Evolutionary conservation across 92 coral and sea anemone species (phyloP).

Genomic region (Virgularia gustaviana): DNA sequence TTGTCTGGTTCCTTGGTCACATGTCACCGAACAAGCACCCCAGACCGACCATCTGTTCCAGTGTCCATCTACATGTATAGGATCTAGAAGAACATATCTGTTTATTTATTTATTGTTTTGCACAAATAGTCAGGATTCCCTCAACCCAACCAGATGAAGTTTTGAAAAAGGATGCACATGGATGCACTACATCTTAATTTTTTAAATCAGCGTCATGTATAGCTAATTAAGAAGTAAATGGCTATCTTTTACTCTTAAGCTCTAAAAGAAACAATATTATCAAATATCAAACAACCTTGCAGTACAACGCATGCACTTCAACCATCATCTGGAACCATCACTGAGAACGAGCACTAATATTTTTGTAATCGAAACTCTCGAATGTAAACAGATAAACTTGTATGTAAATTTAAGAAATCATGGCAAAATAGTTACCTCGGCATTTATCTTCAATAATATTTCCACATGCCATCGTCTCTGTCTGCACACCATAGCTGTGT

Average conservation of each 20-base stretch:
- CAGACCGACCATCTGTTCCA: slow-evolving; percentile 81
- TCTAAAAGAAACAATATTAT: no score
- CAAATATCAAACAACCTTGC: no score
- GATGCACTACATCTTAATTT: not conserved
- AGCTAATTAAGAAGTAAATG: no score
- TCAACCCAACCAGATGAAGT: not conserved
- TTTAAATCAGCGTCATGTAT: no score
- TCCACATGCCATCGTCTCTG: slow-evolving; percentile 41
- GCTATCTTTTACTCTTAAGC: no score
- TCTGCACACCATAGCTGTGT: slow-evolving; percentile 55
- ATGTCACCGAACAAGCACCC: slow-evolving; percentile 59
- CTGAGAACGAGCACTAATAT: no score
- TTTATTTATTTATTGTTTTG: slow-evolving; percentile 24
- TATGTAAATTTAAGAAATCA: no score
- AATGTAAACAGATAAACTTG: no score
- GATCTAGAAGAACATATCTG: slow-evolving; percentile 32
- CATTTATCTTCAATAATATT: slow-evolving; percentile 52
- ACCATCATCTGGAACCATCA: no score
- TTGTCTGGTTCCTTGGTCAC: slow-evolving; percentile 61
- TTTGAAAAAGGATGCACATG: not conserved
- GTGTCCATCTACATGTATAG: slow-evolving; percentile 68
- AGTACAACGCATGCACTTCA: no score
- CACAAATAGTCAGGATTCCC: not conserved
- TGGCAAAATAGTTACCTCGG: no score
- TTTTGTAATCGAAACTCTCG: no score